Conservation (phyloP, 2,888 invertebrate genomes). For the Chloroclystis v-ata region DNA sequence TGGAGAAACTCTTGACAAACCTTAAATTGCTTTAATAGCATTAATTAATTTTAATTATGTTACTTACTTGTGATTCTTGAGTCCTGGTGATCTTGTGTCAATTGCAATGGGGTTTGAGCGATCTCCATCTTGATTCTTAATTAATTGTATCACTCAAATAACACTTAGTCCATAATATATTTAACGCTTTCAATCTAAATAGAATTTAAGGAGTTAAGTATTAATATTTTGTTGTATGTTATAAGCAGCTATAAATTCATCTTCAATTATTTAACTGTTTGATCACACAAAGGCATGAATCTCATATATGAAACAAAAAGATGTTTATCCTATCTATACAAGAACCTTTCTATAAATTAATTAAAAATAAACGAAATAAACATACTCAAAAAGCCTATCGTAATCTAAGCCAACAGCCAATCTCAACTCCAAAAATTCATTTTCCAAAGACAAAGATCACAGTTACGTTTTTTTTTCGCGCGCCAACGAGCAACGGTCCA, state of each 20-base stretch:
- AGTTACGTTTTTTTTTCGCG: conserved; percentile 41
- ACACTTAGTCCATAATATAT: conserved; percentile 6
- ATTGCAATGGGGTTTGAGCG: conserved; percentile 65
- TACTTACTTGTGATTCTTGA: conserved; percentile 56
- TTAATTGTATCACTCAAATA: conserved; percentile 21
- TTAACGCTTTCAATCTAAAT: background rate
- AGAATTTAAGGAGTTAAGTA: background rate
- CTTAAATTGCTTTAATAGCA: too few relatives aligned
- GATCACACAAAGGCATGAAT: too few relatives aligned
- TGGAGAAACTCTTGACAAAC: too few relatives aligned
- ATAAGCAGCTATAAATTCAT: too few relatives aligned
- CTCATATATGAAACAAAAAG: too few relatives aligned
- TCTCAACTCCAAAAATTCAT: background rate
- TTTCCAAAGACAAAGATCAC: conserved; percentile 21
- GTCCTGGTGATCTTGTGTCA: conserved; percentile 69
- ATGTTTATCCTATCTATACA: too few relatives aligned
- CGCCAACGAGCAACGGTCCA: conserved; percentile 33
- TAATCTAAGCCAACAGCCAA: background rate
- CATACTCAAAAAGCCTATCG: background rate
- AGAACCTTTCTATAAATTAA: too few relatives aligned
- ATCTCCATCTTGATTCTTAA: conserved; percentile 58
- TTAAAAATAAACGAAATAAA: background rate
- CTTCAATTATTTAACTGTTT: too few relatives aligned
- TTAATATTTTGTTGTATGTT: too few relatives aligned
- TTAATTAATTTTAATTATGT: too few relatives aligned